Conservation (phyloP, 2,888 invertebrate species). For the Thymelicus lineola region DNA sequence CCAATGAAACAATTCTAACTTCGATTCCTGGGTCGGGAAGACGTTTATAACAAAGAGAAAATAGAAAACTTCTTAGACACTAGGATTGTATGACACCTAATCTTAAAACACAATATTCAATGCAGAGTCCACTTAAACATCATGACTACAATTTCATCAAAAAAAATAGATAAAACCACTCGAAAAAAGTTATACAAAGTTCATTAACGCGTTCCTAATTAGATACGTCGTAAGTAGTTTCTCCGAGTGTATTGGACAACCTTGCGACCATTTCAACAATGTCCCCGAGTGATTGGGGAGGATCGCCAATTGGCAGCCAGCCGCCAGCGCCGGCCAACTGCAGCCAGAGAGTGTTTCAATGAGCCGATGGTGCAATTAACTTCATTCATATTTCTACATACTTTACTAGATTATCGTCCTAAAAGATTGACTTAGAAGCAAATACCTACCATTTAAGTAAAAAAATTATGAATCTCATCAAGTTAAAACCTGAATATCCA, state of each 20-base stretch:
- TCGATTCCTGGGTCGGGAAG: too few species aligned
- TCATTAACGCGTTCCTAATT: slow-evolving; percentile 35
- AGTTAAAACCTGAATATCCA: too few species aligned
- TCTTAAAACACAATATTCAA: too few species aligned
- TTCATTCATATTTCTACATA: slow-evolving; percentile 72
- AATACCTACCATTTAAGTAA: too few species aligned
- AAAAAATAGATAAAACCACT: background rate
- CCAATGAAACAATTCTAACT: too few species aligned
- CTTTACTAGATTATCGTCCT: background rate
- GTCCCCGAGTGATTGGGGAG: slow-evolving; percentile 63
- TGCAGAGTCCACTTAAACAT: too few species aligned
- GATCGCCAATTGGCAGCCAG: slow-evolving; percentile 75
- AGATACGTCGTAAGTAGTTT: slow-evolving; percentile 16
- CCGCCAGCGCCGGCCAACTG: slow-evolving; percentile 68
- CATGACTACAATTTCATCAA: too few species aligned
- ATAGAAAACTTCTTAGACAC: too few species aligned
- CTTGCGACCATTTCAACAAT: slow-evolving; percentile 52
- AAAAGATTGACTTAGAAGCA: too few species aligned
- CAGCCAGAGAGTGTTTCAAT: slow-evolving; percentile 71
- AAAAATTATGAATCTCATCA: too few species aligned
- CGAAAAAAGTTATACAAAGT: slow-evolving; percentile 12
- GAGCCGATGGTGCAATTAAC: slow-evolving; percentile 77
- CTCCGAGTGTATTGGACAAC: slow-evolving; percentile 34
- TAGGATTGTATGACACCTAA: too few species aligned
- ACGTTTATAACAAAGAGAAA: too few species aligned